Evolutionary conservation across 2,113 vertebrate species (phyloP), one percentile per base, ranked within the genome.

Genomic region (Chunga burmeisteri): DNA sequence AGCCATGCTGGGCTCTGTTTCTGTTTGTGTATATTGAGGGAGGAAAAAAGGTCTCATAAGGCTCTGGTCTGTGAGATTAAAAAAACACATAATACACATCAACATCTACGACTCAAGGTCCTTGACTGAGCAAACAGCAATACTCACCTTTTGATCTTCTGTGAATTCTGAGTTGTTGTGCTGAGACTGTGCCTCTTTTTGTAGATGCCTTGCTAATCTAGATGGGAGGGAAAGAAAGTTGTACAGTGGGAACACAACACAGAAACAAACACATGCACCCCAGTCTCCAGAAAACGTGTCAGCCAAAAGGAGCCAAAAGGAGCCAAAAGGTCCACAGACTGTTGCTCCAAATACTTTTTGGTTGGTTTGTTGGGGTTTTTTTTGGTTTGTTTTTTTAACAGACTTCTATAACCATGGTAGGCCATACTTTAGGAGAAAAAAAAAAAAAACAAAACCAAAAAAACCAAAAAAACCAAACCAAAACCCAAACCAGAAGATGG

Each of bases 181-280:
- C 73, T 98, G 98, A 71, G 99, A 98, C 97, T 99, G 99, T 1
- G 99, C 99, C 95, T 99, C 99, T 97, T 99, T 99, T 82, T 99
- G 99, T 86, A 99, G 97, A 77, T 99, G 99, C 96, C 99, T 98
- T 59, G 99, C 99, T 88, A 99, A 98, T 98, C 99, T 99, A 97
- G 83, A 96, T 68, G 30, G 22, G 15, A 13, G 13, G 26, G 32
- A 74, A 97, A 96, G 58, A 96, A 94, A 91, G 92, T 36, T 88
- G 56, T 78, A 67, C 4, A 92, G 40, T 66, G 25, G 87, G 49
- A 94, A 93, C 40, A 80, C 34, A 72, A 20, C n/a, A 81, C 44
- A 87, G 70, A 81, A 59, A 77, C 53, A 38, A 38, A 79, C 55
- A 20, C 26, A 5, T 17, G 3, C 1, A 2, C 38, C 3, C 9